phyloP scores from a whole-genome alignment of 2,797 vertebrate species.

The Siniperca obscura region DNA sequence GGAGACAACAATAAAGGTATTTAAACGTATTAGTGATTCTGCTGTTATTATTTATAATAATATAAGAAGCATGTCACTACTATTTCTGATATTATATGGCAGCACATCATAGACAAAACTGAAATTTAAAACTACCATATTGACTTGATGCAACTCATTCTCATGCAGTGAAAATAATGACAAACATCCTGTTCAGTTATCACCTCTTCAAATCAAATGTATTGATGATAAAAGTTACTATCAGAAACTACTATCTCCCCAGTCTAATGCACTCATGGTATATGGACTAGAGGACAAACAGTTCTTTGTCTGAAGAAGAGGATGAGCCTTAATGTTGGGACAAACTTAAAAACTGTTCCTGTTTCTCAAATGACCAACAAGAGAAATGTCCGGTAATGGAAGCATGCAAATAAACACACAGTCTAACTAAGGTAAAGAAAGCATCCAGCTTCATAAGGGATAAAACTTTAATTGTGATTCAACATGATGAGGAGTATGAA shows the following conservation, averaged over 20 bases:
- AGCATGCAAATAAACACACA: too few species aligned
- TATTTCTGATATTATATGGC: background rate
- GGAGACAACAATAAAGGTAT: slow-evolving; percentile 72
- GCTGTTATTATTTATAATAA: background rate
- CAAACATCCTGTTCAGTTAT: background rate
- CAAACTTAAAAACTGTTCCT: background rate
- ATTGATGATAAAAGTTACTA: background rate
- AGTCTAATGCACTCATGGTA: background rate
- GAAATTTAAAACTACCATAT: background rate
- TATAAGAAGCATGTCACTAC: background rate
- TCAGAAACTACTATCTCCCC: background rate
- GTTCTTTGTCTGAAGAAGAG: background rate
- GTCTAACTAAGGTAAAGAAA: background rate
- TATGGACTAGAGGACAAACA: background rate
- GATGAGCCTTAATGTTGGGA: background rate
- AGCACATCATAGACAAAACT: background rate
- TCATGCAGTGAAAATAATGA: background rate
- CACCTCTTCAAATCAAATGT: background rate
- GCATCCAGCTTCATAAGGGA: background rate
- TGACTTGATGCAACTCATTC: background rate
- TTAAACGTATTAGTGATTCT: slow-evolving; percentile 35
- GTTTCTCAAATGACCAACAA: background rate
- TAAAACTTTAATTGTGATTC: background rate
- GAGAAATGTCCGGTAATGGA: background rate
- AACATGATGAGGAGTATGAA: background rate